Evolutionary conservation across 2,113 vertebrate genomes (phyloP).

Genomic region (Siphamia tubifer): DNA sequence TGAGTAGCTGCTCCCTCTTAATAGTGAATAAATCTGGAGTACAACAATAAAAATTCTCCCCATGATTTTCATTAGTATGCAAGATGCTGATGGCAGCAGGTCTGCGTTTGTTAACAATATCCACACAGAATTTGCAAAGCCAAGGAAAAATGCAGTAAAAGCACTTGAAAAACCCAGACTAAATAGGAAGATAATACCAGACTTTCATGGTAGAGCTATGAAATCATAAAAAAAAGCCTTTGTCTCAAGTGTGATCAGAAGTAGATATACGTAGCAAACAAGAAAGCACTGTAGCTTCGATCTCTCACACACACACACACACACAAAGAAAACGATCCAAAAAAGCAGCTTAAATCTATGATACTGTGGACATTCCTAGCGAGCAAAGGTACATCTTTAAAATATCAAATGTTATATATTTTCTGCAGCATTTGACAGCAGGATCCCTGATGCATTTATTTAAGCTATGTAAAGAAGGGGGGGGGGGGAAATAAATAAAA

Average conservation of each 20-base stretch:
- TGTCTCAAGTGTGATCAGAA: constrained; percentile 20
- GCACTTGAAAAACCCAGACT: constrained; percentile 17
- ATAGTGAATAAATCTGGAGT: constrained; percentile 40
- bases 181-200: constrained; percentile 6
- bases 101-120: constrained; percentile 53
- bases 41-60: constrained; percentile 40
- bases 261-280: background rate
- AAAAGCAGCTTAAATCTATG: background rate
- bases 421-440: background rate
- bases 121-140: constrained; percentile 10
- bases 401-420: background rate
- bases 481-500: background rate
- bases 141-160: constrained; percentile 1
- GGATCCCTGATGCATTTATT: constrained; percentile 1
- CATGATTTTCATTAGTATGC: constrained; percentile 55
- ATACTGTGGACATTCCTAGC: background rate
- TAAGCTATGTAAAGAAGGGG: constrained; percentile 5
- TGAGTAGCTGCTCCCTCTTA: constrained; percentile 42
- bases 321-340: background rate
- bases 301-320: background rate
- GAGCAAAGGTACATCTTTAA: background rate
- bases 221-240: constrained; percentile 23
- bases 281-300: background rate
- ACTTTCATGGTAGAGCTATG: constrained; percentile 9
- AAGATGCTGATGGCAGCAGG: constrained; percentile 59